phyloP scores from a whole-genome alignment of 2,888 invertebrate species.

The Dasysyrphus albostriatus region DNA sequence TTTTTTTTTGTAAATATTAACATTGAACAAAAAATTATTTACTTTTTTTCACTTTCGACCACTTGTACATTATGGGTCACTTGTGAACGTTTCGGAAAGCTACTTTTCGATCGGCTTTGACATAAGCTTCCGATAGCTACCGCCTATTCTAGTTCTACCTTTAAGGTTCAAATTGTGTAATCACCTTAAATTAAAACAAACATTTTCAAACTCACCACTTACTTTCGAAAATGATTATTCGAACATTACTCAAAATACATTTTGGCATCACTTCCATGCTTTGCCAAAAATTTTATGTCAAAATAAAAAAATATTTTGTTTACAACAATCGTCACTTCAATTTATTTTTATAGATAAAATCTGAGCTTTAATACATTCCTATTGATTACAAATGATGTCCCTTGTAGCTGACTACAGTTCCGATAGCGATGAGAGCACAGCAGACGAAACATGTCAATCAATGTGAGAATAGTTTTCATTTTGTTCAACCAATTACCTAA shows the following conservation, averaged over 20 bases:
- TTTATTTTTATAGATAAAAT: conserved; percentile 27
- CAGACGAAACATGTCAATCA: conserved; percentile 13
- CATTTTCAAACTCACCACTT: not conserved
- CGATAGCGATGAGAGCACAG: conserved; percentile 76
- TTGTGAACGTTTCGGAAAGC: too few species aligned
- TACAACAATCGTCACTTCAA: conserved; percentile 42
- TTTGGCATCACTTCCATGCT: conserved; percentile 17
- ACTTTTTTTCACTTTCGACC: too few species aligned
- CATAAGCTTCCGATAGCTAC: too few species aligned
- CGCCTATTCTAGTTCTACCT: too few species aligned
- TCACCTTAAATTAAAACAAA: not conserved
- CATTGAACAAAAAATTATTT: too few species aligned
- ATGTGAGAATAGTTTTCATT: conserved; percentile 12
- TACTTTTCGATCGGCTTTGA: too few species aligned
- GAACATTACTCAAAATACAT: not conserved
- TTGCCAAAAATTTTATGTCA: conserved; percentile 7
- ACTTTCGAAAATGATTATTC: not conserved
- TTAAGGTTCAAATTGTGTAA: not conserved
- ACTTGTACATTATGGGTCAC: too few species aligned
- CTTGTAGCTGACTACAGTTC: conserved; percentile 80
- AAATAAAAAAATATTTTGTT: conserved; percentile 53
- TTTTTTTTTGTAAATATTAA: too few species aligned
- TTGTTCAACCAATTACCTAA: not conserved
- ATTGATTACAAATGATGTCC: conserved; percentile 78
- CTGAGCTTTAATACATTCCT: conserved; percentile 26